A percentile compares a stretch with the other conserved stretches of the same genome.
These are phyloP conservation scores for Mimas tiliae DNA, from an alignment of 2,888 invertebrate genomes.

Conservation along the genomic window DNA sequence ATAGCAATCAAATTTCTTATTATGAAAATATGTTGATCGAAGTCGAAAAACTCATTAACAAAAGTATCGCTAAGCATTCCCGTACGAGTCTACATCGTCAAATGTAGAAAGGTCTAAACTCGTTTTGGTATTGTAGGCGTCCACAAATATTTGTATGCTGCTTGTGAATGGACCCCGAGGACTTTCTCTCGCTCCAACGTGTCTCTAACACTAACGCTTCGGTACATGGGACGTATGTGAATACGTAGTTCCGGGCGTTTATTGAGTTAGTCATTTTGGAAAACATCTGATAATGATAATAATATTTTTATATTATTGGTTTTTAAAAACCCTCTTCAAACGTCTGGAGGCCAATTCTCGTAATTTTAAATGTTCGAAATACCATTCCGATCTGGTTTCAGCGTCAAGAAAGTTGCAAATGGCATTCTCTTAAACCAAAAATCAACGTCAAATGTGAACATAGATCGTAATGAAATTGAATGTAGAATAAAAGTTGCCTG, in stretches of 20 bases:
- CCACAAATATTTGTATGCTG: slow-evolving; percentile 83
- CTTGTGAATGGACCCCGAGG: slow-evolving; percentile 81
- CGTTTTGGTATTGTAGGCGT: slow-evolving; percentile 78
- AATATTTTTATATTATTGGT: neutral
- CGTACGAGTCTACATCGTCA: slow-evolving; percentile 48
- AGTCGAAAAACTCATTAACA: slow-evolving; percentile 25
- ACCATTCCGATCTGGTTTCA: no score
- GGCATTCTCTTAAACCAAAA: no score
- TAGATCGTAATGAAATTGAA: no score
- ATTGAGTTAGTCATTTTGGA: slow-evolving; percentile 19
- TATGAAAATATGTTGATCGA: slow-evolving; percentile 13
- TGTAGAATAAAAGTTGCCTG: no score
- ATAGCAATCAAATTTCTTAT: neutral
- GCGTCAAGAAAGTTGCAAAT: no score
- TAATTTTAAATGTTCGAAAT: no score
- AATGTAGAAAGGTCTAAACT: slow-evolving; percentile 75
- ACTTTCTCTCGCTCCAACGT: slow-evolving; percentile 75
- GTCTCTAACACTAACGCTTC: slow-evolving; percentile 65
- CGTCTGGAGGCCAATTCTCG: no score
- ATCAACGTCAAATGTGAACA: no score
- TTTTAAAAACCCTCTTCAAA: no score
- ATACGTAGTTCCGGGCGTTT: slow-evolving; percentile 39
- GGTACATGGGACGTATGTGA: slow-evolving; percentile 43
- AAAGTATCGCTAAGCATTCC: slow-evolving; percentile 25
- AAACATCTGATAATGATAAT: slow-evolving; percentile 2